A percentile compares a stretch with the other conserved stretches of the same genome.
These are phyloP conservation scores for Epinephelus moara DNA, from an alignment of 2,113 vertebrate genomes.

Conservation along the genomic window DNA sequence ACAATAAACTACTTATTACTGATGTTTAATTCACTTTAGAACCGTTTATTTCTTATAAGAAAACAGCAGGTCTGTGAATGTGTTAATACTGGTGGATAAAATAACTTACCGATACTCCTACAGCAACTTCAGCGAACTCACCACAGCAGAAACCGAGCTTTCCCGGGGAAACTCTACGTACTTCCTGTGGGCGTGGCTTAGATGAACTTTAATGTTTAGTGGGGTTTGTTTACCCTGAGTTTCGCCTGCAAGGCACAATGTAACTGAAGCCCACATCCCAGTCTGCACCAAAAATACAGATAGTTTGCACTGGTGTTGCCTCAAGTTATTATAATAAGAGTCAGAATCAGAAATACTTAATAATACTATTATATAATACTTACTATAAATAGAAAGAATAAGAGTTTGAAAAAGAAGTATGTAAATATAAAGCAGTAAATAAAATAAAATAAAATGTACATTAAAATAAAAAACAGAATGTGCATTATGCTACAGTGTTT, in stretches of 20 bases:
- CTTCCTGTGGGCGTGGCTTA: constrained; percentile 66
- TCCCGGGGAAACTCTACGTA: constrained; percentile 61
- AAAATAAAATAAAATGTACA: too few relatives aligned
- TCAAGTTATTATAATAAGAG: too few relatives aligned
- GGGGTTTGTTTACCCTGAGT: background rate
- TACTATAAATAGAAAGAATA: too few relatives aligned
- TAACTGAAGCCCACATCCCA: background rate
- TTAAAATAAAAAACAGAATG: too few relatives aligned
- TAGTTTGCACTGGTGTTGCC: too few relatives aligned
- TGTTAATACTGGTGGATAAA: background rate
- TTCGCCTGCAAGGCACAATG: background rate
- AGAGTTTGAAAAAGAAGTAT: too few relatives aligned
- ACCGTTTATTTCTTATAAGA: rapidly evolving
- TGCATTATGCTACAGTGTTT: too few relatives aligned
- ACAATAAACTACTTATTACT: background rate
- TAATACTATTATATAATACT: too few relatives aligned
- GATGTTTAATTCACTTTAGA: rapidly evolving
- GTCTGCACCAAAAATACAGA: too few relatives aligned
- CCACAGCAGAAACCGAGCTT: constrained; percentile 14
- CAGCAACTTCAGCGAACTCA: rapidly evolving
- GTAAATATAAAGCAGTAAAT: too few relatives aligned
- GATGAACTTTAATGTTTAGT: rapidly evolving
- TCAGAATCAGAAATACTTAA: too few relatives aligned
- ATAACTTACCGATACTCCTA: constrained; percentile 19
- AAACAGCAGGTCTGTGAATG: rapidly evolving